Conservation (phyloP, 2,113 vertebrate genomes). For the Pygoscelis adeliae region DNA sequence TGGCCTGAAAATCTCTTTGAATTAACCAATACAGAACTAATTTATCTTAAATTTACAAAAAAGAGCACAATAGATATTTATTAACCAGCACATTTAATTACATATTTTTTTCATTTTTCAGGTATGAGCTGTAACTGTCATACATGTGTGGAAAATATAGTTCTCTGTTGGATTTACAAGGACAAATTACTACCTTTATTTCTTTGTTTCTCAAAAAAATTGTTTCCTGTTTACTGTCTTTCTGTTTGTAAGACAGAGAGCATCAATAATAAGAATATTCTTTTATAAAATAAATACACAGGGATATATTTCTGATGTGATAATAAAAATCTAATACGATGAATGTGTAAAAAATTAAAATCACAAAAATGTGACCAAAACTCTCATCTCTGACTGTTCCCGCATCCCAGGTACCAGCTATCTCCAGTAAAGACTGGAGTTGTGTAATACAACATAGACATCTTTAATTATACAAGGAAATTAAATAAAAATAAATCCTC, state of each 20-base stretch:
- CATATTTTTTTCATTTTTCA: background rate
- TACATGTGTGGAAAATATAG: background rate
- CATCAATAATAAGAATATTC: background rate
- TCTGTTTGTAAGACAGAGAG: background rate
- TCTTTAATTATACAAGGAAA: background rate
- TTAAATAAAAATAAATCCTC: conserved; percentile 28
- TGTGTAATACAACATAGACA: background rate
- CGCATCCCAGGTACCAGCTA: background rate
- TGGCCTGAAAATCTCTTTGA: background rate
- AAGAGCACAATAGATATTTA: background rate
- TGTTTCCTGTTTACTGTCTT: background rate
- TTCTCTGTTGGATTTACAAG: background rate
- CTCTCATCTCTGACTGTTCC: background rate
- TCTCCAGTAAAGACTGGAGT: background rate
- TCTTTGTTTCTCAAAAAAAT: background rate
- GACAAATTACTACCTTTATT: background rate
- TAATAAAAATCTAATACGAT: background rate
- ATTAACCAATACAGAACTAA: background rate
- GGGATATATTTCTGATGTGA: background rate
- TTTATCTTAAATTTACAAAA: background rate
- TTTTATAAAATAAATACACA: background rate
- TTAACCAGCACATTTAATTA: background rate
- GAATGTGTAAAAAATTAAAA: background rate
- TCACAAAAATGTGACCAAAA: background rate
- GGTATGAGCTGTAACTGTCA: background rate